A percentile compares a stretch with the other conserved stretches of the same genome.
Conservation (phyloP, 2,113 vertebrate species). For the Agapornis roseicollis region DNA sequence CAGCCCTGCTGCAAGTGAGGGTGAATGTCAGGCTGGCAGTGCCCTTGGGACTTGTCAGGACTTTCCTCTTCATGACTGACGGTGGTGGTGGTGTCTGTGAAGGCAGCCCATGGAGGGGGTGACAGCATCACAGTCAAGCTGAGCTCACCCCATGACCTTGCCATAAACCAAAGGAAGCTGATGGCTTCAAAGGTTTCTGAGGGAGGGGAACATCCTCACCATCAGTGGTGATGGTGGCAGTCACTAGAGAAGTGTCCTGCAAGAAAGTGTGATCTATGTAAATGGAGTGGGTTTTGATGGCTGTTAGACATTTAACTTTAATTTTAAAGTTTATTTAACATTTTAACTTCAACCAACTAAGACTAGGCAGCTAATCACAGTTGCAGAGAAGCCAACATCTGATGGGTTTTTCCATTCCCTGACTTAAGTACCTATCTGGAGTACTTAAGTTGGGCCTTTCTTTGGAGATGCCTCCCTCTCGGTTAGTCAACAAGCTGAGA, state of each 20-base stretch:
- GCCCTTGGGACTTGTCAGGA: accelerated
- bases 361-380: background rate
- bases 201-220: background rate
- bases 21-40: background rate
- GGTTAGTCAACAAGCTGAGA: background rate
- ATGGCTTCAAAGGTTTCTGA: background rate
- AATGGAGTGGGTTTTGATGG: background rate
- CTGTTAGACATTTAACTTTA: background rate
- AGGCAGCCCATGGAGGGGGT: background rate
- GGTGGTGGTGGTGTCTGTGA: background rate
- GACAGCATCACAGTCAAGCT: background rate
- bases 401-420: background rate
- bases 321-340: background rate
- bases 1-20: background rate
- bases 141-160: background rate
- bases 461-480: background rate
- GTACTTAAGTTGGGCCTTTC: background rate
- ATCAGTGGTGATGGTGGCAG: background rate
- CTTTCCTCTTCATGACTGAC: background rate
- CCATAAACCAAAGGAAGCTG: accelerated
- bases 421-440: background rate
- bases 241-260: background rate
- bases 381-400: background rate
- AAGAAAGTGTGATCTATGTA: background rate
- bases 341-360: background rate